Conservation (phyloP, 2,888 invertebrate species). For the Drosophila falleni region DNA sequence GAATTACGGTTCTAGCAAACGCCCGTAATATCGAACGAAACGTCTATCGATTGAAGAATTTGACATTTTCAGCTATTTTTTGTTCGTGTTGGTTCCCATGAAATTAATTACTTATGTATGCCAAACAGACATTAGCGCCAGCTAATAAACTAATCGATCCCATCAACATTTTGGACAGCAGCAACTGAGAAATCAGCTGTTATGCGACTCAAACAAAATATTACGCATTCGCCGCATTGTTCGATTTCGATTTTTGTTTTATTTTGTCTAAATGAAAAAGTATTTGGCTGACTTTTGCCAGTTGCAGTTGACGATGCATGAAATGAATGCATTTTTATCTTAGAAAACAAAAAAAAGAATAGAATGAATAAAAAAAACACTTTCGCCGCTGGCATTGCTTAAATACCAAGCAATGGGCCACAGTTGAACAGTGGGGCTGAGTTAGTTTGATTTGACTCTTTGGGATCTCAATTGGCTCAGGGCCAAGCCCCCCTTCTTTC, state of each 20-base stretch:
- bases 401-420: constrained; percentile 60
- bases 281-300: constrained; percentile 4
- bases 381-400: constrained; percentile 76
- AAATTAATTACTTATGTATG: constrained; percentile 33
- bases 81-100: neutral
- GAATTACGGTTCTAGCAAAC: constrained; percentile 59
- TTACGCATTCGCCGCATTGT: constrained; percentile 62
- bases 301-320: constrained; percentile 61
- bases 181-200: constrained; percentile 30
- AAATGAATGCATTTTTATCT: constrained; percentile 66
- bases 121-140: constrained; percentile 22
- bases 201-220: constrained; percentile 19
- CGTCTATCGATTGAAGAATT: constrained; percentile 46
- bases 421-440: constrained; percentile 16
- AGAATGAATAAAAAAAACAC: constrained; percentile 54
- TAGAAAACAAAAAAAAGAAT: neutral
- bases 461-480: constrained; percentile 39
- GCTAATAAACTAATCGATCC: constrained; percentile 19
- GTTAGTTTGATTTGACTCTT: constrained; percentile 25
- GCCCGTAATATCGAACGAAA: constrained; percentile 38
- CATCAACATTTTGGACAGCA: constrained; percentile 9
- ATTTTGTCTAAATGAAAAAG: neutral
- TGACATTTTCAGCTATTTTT: neutral
- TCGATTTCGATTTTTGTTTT: neutral
- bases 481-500: constrained; percentile 28